Base-by-base conservation (phyloP, 2,113 vertebrate species). In the Clinocottus analis region DNA sequence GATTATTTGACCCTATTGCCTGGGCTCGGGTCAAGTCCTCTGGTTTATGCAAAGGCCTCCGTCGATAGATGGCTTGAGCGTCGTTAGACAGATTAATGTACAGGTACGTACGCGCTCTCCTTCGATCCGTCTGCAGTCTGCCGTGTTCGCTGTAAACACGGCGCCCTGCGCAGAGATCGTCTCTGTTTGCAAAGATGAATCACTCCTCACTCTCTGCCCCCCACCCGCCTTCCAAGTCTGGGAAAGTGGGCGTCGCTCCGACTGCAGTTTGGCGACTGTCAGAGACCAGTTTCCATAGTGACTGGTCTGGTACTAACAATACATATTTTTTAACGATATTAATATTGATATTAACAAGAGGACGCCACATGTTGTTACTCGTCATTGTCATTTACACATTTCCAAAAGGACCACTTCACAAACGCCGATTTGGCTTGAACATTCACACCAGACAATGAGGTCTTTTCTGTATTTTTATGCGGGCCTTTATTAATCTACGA, bases 81-180 rank as follows among this genome's bases (percentile, higher is more conserved):
- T 23, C 37, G 78, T 47, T 60, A 21, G 45, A 65, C 75, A 76
- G 85, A 80, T 88, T 77, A 82, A 71, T 37, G 86, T 23, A n/a
- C 90, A 88, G 88, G 89, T 90, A 90, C 63, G 29, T 4, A 43
- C 87, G 62, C 87, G 25, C 73, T 79, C 84, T 84, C 77, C 69
- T 64, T 72, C 78, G 64, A 31, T 58, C 90, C 59, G 88, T 85
- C 87, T 87, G 89, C 87, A 88, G 87, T 91, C 92, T 85, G 80
- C 80, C 78, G 81, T 65, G 85, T 63, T 85, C 90, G 88, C 92
- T 92, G 93, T 95, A 95, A 95, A 95, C 94, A 95, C 93, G 90
- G 90, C 90, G 93, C 87, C 84, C 83, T 86, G 85, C 45, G 69
- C 84, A 67, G n/a, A 92, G 93, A 93, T 93, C 90, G 86, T 87